Evolutionary conservation across 2,113 vertebrate genomes (phyloP).

Genomic region (Tenebrosternarchus preto): DNA sequence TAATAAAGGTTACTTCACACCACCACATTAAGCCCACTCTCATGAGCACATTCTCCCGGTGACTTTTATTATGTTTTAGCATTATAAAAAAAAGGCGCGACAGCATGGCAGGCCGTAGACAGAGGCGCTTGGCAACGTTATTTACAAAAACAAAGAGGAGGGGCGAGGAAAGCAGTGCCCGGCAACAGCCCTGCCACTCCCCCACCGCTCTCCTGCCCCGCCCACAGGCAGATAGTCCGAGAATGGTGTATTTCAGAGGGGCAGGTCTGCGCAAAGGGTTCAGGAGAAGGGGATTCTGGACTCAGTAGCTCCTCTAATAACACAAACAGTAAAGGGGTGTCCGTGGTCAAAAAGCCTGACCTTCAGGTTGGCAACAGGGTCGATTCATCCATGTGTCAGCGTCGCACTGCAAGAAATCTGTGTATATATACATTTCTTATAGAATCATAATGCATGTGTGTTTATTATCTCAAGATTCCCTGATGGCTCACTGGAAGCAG

Average conservation of each 20-base stretch:
- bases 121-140: conserved; percentile 65
- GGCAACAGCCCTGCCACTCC: neutral
- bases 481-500: conserved; percentile 64
- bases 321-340: neutral
- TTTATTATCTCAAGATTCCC: conserved; percentile 70
- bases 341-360: neutral
- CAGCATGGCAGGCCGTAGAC: conserved; percentile 58
- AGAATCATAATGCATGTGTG: conserved; percentile 58
- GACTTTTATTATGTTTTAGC: conserved; percentile 54
- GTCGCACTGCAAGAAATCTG: conserved; percentile 57
- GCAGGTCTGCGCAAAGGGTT: conserved; percentile 6
- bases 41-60: conserved; percentile 35
- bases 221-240: conserved; percentile 26
- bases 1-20: too few species aligned
- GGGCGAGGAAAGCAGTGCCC: conserved; percentile 8
- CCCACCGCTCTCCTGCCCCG: neutral
- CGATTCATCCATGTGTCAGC: conserved; percentile 38
- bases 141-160: conserved; percentile 69
- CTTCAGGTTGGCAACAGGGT: conserved; percentile 53
- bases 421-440: conserved; percentile 54
- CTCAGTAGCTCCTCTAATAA: conserved; percentile 40
- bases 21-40: too few species aligned
- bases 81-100: conserved; percentile 62
- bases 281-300: neutral
- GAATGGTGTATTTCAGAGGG: neutral